Evolutionary conservation across 2,888 invertebrate genomes (phyloP).

Genomic region (Nomada fabriciana): DNA sequence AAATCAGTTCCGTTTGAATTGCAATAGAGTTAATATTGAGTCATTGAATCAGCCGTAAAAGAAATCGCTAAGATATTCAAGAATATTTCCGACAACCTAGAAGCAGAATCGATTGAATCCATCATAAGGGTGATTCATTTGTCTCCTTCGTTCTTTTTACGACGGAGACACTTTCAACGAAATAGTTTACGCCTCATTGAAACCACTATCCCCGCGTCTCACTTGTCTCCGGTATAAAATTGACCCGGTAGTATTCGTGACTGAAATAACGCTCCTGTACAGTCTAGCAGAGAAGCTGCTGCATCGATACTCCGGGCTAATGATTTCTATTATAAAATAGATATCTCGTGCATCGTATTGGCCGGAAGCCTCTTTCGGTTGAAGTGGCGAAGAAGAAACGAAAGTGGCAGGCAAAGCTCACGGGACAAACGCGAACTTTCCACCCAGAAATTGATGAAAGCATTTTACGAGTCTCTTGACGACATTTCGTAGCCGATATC

Average conservation of each 20-base stretch:
- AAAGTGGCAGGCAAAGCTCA: neutral
- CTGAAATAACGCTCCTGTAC: neutral
- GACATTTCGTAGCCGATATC: conserved; percentile 54
- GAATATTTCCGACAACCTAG: too few species aligned
- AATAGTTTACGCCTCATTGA: conserved; percentile 6
- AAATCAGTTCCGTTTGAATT: too few species aligned
- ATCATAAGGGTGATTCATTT: neutral
- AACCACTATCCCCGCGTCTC: conserved; percentile 14
- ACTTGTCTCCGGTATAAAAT: conserved; percentile 36
- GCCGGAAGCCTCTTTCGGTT: conserved; percentile 50
- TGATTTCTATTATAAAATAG: conserved; percentile 66
- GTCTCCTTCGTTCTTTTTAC: conserved; percentile 2
- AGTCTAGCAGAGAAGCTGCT: neutral
- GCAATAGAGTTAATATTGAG: too few species aligned
- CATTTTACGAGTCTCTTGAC: conserved; percentile 13
- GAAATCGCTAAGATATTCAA: too few species aligned
- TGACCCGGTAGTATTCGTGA: neutral
- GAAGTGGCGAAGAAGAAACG: neutral
- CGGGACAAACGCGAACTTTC: neutral
- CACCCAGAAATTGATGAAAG: conserved; percentile 38
- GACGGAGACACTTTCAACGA: conserved; percentile 22
- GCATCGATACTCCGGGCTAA: conserved; percentile 59
- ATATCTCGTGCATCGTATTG: conserved; percentile 61
- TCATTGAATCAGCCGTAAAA: too few species aligned
- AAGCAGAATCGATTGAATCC: neutral